Conservation (phyloP, 2,797 vertebrate species). For the Ispidina picta region DNA sequence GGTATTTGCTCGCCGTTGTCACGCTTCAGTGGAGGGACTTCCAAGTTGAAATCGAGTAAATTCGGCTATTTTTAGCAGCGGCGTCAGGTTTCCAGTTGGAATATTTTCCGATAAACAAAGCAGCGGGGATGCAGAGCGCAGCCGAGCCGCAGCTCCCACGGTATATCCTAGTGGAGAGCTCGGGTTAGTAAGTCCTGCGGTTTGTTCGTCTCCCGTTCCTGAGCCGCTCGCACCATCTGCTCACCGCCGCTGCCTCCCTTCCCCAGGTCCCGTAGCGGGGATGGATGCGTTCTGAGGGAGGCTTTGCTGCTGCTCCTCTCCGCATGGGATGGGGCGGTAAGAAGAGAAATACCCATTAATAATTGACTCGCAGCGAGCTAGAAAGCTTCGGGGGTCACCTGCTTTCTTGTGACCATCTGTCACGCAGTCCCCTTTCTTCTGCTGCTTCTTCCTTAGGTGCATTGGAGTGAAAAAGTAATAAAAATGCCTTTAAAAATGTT, state of each 20-base stretch:
- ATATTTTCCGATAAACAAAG: constrained; percentile 60
- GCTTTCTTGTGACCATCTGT: constrained; percentile 61
- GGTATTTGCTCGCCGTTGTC: constrained; percentile 63
- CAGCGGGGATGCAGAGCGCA: constrained; percentile 14
- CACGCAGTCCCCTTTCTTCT: not conserved
- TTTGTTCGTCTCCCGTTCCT: not conserved
- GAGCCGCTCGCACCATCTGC: constrained; percentile 43
- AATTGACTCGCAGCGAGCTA: constrained; percentile 36
- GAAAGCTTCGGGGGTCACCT: constrained; percentile 55
- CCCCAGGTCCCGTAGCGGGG: not conserved
- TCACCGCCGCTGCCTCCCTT: not conserved
- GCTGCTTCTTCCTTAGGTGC: not conserved
- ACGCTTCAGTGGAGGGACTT: not conserved
- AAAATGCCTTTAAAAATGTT: not conserved
- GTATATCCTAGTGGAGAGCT: not conserved
- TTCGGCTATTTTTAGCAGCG: constrained; percentile 57
- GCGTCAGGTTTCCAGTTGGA: constrained; percentile 61
- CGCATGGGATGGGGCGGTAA: constrained; percentile 67
- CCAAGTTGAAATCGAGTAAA: not conserved
- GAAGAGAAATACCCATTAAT: constrained; percentile 57
- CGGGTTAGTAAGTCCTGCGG: not conserved
- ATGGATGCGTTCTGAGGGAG: constrained; percentile 8
- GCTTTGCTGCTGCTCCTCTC: constrained; percentile 43
- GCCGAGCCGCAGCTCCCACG: not conserved
- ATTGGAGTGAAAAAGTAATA: not conserved